Base-by-base conservation (phyloP, 1,140 invertebrate species). In the Atta colombica region DNA sequence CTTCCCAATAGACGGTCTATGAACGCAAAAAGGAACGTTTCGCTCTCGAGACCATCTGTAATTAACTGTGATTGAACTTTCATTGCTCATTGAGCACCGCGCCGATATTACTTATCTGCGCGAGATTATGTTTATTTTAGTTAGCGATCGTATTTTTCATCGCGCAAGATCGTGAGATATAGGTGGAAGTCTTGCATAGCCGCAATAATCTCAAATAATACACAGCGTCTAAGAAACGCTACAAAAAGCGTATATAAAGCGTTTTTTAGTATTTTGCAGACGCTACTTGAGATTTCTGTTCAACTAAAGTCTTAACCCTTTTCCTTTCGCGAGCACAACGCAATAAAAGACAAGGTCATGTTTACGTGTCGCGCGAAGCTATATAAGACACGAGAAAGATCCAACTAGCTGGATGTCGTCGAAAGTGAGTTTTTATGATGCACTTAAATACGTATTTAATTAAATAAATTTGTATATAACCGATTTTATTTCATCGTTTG, bases 21-120 rank as follows among this genome's bases (percentile, higher is more conserved):
- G 31, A 35, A 35, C 31, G 58, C 61, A 87, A 61, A 80, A 75
- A 87, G 71, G 66, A 85, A 68, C 81, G 21, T 87, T 80, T 58
- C 31, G 66, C 53, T 85, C 68, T 60, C 80, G 31, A 39, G 65
- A 74, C 55, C 65, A 39, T 28, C 45, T 80, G 35, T 68, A 87
- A 88, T 86, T 87, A 88, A 61, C 75, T 66, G 75, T 65, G 85
- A 87, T 87, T 87, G 87, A 88, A 88, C 84, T 86, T 78, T 88
- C 87, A 72, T 86, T 77, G 68, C 68, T 86, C 74, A 88, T 78
- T 72, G 74, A 88, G 35, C 49, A 55, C 21, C 69, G 53, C 69
- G 69, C 39, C 60, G 12, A 72, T 78, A 65, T 71, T 86, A 55
- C 69, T n/a, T 55, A 10, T 74, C 39, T 45, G 14, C 60, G 68